Evolutionary conservation across 2,113 vertebrate species (phyloP).

Genomic region (Heliornis fulica): DNA sequence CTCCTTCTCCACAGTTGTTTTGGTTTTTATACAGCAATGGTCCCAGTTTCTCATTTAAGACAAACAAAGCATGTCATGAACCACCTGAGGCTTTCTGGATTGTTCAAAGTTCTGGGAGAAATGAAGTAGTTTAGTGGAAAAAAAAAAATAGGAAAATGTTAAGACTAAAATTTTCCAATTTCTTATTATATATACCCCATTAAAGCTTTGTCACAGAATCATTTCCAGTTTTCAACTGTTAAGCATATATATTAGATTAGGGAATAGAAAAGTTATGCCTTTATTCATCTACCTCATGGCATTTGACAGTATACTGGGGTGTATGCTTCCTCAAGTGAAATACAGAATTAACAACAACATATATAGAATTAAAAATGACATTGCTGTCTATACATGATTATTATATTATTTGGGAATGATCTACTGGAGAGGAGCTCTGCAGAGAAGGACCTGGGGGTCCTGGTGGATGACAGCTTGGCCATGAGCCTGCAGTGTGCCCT

Average conservation of each 20-base stretch:
- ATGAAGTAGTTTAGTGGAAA: neutral
- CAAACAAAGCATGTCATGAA: neutral
- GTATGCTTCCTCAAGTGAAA: neutral
- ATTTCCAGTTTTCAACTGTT: neutral
- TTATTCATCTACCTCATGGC: neutral
- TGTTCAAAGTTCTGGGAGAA: neutral
- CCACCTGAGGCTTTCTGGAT: neutral
- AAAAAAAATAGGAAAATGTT: neutral
- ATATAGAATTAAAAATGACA: too few species aligned
- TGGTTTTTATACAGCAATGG: neutral
- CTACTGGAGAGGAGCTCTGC: too few species aligned
- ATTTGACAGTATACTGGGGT: neutral
- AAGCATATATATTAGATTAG: neutral
- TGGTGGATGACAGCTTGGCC: too few species aligned
- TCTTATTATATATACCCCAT: neutral
- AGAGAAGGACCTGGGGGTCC: too few species aligned
- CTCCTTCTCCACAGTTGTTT: neutral
- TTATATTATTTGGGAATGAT: too few species aligned
- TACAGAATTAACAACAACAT: too few species aligned
- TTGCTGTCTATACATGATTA: neutral
- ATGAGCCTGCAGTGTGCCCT: too few species aligned
- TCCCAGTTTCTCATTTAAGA: neutral
- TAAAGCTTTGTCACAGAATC: neutral
- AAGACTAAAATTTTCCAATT: neutral
- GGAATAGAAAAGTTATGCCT: neutral